Evolutionary conservation across 1,140 invertebrate genomes (phyloP), one percentile per base, ranked within the genome.

Genomic region (Calliphora vicina): DNA sequence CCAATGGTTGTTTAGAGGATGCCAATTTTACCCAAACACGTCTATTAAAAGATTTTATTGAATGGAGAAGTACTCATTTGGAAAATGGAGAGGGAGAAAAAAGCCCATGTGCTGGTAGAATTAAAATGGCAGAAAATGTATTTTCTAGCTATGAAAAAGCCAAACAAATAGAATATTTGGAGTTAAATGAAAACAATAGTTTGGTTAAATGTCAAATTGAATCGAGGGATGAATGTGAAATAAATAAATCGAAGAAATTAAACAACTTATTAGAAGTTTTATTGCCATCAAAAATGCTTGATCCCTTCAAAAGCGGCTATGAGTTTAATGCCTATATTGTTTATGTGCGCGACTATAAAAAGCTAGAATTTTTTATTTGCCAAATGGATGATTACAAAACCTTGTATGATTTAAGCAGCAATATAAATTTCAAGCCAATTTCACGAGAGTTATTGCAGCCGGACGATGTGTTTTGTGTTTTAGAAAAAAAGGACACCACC

Each of bases 311-410:
- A 23, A 17, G 12, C 1, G 82, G 27, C 8, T 81, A 50, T 42
- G 17, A 74, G 4, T 83, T 83, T 8, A 1, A 23, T 1, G 83
- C 80, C 20, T 82, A 42, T 57, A 45, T 83, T 1, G 73, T 78
- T 10, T 73, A 83, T 67, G 27, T 81, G 12, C 20, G 81, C n/a
- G 43, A 83, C 26, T 27, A 27, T 27, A 42, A 73, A 9, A 17
- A 25, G 10, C 61, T 81, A 5, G 43, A 23, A 9, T 83, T 83
- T 50, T 83, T 81, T 26, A 72, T 72, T 83, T 83, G 83, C 50
- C 61, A 81, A n/a, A 57, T 35, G 42, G 26, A 45, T 3, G 80
- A 83, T 15, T 78, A 74, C 73, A 74, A 81, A 42, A 78, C 20
- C 1, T 45, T 83, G 1, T 81, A 50, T 45, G 71, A 83, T 9